Percentiles rank a stretch among this genome's conserved stretches.
phyloP scores from a whole-genome alignment of 2,797 vertebrate species.

The Danio choprae region DNA sequence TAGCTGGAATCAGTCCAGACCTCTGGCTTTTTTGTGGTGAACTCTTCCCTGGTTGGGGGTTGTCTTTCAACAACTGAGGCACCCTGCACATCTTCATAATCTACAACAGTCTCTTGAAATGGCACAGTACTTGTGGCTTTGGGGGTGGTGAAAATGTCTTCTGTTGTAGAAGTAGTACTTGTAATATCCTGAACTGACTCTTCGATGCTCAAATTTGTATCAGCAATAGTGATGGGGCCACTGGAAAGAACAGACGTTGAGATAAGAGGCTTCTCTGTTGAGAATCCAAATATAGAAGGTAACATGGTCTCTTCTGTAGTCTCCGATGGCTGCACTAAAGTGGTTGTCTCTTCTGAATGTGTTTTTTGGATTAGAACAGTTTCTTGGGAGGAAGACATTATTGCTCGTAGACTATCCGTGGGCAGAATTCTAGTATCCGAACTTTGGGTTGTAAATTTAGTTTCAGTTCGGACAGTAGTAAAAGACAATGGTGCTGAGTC shows the following conservation, averaged over 20 bases:
- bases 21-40: constrained; percentile 57
- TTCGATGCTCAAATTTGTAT: not conserved
- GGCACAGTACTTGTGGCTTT: constrained; percentile 41
- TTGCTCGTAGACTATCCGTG: not conserved
- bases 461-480: not conserved
- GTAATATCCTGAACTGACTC: not conserved
- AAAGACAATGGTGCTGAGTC: not conserved
- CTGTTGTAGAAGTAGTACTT: constrained; percentile 36
- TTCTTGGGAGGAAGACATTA: constrained; percentile 10
- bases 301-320: not conserved
- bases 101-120: constrained; percentile 23
- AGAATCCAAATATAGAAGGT: not conserved
- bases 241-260: not conserved
- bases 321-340: not conserved
- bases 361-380: not conserved
- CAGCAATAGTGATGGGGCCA: not conserved
- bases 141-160: constrained; percentile 61
- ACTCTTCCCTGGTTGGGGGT: constrained; percentile 21
- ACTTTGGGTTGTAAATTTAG: constrained; percentile 15
- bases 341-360: not conserved
- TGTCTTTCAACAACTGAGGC: constrained; percentile 48
- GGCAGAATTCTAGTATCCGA: not conserved
- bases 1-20: constrained; percentile 13
- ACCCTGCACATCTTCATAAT: constrained; percentile 46
- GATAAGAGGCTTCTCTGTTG: constrained; percentile 2